Evolutionary conservation across 2,888 invertebrate species (phyloP), one percentile per base, ranked within the genome.

Genomic region (Microplitis manilae): DNA sequence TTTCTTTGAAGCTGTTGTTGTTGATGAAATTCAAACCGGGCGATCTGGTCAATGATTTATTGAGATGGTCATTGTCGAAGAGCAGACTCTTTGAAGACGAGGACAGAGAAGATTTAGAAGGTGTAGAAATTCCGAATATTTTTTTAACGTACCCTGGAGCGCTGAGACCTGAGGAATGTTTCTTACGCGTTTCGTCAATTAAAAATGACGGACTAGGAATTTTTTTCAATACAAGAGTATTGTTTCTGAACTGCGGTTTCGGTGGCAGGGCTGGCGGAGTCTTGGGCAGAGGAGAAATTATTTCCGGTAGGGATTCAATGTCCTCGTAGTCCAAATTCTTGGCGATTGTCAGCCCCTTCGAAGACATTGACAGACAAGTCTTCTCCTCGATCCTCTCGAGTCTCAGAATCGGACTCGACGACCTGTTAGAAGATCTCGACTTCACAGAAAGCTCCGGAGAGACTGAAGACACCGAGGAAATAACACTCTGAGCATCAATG

Each of bases 261-360:
- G 96, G 94, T 79, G 96, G 95, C 87, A 96, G 90, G 81, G 95
- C 94, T 85, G 94, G 91, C 84, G 93, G 91, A 79, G 93, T 93
- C 89, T 93, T 93, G 60, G 84, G 79, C 2, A 81, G 78, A 5
- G 83, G 81, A 6, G 81, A 74, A 9, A 82, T 75, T 7, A 85
- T 82, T 15, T 89, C 90, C 1, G 90, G 87, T 40, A 90, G 79
- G 0, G 89, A 89, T 68, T 90, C 90, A 64, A 90, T 90, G 20
- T 90, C 90, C 75, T 90, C 90, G 81, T 90, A 90, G 61, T 90
- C 90, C 7, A 89, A 81, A 79, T 89, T 90, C 75, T 88, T 88
- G 1, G 90, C 89, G 76, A 90, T 85, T 20, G 90, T 88, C 67
- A 90, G 77, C 13, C 89, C 86, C 73, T 88, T 89, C 2, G 87